Conservation (phyloP, 2,113 vertebrate genomes). For the Corapipo altera region DNA sequence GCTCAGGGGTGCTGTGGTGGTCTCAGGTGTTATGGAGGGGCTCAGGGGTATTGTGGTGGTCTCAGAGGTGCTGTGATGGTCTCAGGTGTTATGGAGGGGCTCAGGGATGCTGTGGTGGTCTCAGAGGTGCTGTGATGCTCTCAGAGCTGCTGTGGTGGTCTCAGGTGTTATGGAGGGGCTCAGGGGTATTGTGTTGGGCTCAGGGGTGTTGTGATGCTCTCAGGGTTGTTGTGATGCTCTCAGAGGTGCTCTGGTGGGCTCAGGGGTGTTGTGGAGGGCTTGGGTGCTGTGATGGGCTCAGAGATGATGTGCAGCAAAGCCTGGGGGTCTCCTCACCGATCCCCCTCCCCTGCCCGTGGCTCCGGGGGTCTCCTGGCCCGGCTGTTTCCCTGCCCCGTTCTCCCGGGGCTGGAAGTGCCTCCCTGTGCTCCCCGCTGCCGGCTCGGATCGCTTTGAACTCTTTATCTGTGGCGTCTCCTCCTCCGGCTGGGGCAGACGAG, state of each 20-base stretch:
- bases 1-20: no score
- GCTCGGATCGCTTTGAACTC: slow-evolving; percentile 52
- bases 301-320: neutral
- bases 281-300: neutral
- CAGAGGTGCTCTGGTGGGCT: no score
- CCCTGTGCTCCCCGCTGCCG: neutral
- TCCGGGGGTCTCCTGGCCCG: neutral
- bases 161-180: no score
- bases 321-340: neutral
- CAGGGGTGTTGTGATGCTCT: no score
- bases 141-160: no score
- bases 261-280: neutral
- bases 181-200: neutral
- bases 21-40: no score
- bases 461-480: slow-evolving; percentile 53
- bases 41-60: no score
- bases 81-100: no score
- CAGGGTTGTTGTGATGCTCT: no score
- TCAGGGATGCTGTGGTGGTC: fast-evolving
- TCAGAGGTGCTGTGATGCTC: no score
- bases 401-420: neutral
- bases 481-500: neutral
- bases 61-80: no score
- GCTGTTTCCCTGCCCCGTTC: neutral
- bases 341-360: neutral